These are phyloP conservation scores for Heterohyrax brucei DNA, from an alignment of 2,797 vertebrate genomes.

Conservation along the genomic window DNA sequence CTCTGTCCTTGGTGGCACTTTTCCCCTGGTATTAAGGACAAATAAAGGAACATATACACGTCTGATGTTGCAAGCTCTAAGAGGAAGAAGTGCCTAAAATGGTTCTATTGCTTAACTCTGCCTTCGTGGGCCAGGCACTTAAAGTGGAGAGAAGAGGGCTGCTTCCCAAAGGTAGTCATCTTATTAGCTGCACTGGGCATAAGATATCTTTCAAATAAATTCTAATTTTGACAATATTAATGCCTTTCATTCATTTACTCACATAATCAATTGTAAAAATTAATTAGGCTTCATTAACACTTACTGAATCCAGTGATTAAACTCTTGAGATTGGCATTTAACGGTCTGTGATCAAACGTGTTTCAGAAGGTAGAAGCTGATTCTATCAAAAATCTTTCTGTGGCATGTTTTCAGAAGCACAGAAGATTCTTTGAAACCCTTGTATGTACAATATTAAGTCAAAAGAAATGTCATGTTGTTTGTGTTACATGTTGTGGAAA, in stretches of 20 bases:
- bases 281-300: background rate
- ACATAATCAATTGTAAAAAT: background rate
- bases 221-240: background rate
- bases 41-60: background rate
- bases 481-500: background rate
- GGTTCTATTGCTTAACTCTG: background rate
- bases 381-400: background rate
- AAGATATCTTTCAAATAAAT: background rate
- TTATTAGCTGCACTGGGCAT: background rate
- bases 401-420: constrained; percentile 6
- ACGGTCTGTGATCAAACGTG: background rate
- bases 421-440: background rate
- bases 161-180: background rate
- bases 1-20: background rate
- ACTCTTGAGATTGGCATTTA: background rate
- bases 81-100: background rate
- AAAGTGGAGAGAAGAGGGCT: background rate
- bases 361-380: background rate
- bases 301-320: background rate
- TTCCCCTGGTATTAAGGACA: background rate
- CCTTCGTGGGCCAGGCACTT: background rate
- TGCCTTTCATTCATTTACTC: background rate
- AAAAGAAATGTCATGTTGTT: background rate
- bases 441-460: background rate
- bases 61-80: background rate